A percentile compares a stretch with the other conserved stretches of the same genome.
Conservation (phyloP, 2,113 vertebrate genomes). For the Protobothrops flavoviridis region DNA sequence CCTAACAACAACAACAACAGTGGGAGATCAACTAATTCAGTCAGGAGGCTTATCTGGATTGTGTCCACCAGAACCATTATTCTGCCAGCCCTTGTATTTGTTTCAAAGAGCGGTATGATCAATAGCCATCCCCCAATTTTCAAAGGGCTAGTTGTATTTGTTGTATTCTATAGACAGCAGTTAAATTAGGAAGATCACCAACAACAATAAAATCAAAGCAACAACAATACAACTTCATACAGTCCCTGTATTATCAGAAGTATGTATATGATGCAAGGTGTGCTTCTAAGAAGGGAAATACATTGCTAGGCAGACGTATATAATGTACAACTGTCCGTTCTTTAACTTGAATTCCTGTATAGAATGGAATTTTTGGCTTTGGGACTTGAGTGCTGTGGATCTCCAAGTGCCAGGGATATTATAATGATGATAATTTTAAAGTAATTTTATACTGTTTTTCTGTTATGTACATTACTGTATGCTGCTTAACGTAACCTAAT, state of each 20-base stretch:
- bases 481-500: background rate
- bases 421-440: background rate
- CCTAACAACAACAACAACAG: background rate
- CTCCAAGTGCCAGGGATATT: background rate
- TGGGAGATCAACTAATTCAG: background rate
- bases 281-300: background rate
- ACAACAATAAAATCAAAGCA: background rate
- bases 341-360: background rate
- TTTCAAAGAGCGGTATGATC: conserved; percentile 63
- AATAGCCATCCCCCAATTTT: conserved; percentile 22
- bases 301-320: background rate
- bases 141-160: background rate
- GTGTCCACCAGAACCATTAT: background rate
- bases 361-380: background rate
- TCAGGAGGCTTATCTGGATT: background rate
- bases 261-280: background rate
- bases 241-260: background rate
- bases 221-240: background rate
- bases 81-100: background rate
- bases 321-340: background rate
- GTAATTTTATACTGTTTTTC: background rate
- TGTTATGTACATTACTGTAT: background rate
- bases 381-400: background rate
- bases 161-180: background rate
- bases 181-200: background rate